Evolutionary conservation across 2,888 invertebrate species (phyloP).

Genomic region (Synanthedon myopaeformis): DNA sequence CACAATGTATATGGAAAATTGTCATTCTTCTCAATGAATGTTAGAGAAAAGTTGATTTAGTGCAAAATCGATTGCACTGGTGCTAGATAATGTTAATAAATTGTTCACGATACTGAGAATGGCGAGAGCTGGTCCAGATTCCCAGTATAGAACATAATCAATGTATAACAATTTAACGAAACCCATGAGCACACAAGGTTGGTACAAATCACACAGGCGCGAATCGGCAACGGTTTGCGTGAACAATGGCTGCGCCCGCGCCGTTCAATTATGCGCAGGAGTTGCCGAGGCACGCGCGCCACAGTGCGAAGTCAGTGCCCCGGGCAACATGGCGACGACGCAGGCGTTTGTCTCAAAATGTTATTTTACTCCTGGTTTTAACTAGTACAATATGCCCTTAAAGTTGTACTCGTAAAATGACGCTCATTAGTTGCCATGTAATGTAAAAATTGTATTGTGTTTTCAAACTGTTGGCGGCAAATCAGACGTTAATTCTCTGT

Average conservation of each 20-base stretch:
- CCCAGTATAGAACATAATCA: slow-evolving; percentile 3
- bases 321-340: slow-evolving; percentile 6
- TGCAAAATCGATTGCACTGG: no score
- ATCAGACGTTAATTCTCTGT: no score
- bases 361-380: not conserved
- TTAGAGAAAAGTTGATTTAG: no score
- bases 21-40: no score
- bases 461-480: no score
- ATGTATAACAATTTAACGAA: not conserved
- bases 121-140: slow-evolving; percentile 2
- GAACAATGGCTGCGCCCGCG: not conserved
- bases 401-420: no score
- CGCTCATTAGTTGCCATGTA: no score
- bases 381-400: not conserved
- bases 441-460: no score
- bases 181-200: slow-evolving; percentile 8
- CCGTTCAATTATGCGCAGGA: slow-evolving; percentile 23
- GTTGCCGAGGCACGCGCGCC: slow-evolving; percentile 23
- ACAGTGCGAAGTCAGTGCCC: slow-evolving; percentile 9
- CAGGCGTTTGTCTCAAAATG: not conserved
- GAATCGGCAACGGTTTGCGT: slow-evolving; percentile 1
- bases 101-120: no score
- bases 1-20: no score
- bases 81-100: no score
- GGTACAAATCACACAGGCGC: slow-evolving; percentile 16